Evolutionary conservation across 2,888 invertebrate species (phyloP), one percentile per base, ranked within the genome.

Genomic region (Hedya salicella): DNA sequence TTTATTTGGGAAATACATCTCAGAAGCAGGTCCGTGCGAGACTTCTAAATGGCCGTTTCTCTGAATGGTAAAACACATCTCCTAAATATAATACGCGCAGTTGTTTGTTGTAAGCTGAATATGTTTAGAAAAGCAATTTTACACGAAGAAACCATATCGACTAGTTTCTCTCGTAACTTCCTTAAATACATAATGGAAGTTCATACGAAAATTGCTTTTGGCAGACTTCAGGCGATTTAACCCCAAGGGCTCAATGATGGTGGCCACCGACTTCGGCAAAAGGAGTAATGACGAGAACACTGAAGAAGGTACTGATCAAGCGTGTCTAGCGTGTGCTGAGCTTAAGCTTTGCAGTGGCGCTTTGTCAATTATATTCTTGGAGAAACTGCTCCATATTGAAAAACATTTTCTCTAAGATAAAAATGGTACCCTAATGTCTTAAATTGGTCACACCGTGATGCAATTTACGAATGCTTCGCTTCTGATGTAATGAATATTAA

Each of bases 281-380:
- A 76, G 91, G 70, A 85, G 81, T 82, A 80, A 78, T 68, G 85
- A 85, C 75, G 85, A 85, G 52, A 73, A 72, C 62, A 72, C 70
- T 17, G 86, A 86, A 25, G 88, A 89, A 89, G 91, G 91, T 91
- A n/a, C n/a, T n/a, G n/a, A n/a, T n/a, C n/a, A 91, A 87, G 36
- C 68, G n/a, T 57, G 54, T 16, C 42, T 62, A 48, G 25, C 32
- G 19, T 50, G 59, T 16, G 65, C 69, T 62, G 9, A 25, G 59
- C 32, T 49, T 53, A 9, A 21, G 65, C 46, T 46, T 36, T 30
- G 32, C 40, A 52, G 9, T 36, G 9, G 11, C 36, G 36, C 9
- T 6, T 0, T 8, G 36, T 8, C 8, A 36, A 9, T 6, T 25
- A 25, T 25, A 25, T 25, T 25, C 25, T 25, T 25, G 25, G 5